phyloP scores from a whole-genome alignment of 2,113 vertebrate species.

The Pluvialis apricaria region DNA sequence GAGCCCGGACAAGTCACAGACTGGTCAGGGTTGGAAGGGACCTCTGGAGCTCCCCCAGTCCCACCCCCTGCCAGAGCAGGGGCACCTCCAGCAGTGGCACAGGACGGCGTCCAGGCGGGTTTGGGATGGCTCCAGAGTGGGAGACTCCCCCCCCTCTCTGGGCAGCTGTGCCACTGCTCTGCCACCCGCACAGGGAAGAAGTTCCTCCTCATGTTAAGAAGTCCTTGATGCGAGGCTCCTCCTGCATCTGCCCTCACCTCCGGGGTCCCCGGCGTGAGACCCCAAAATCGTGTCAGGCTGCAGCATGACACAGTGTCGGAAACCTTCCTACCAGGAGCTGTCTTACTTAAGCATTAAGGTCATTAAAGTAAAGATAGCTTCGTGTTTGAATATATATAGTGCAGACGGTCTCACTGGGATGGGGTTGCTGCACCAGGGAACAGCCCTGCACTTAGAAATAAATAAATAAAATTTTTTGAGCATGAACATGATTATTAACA shows the following conservation, averaged over 20 bases:
- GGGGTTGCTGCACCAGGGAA: neutral
- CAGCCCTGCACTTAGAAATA: neutral
- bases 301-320: fast-evolving
- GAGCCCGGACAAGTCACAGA: neutral
- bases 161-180: no score
- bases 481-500: neutral
- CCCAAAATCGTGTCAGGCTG: neutral
- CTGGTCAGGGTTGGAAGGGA: no score
- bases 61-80: no score
- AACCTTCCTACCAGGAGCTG: neutral
- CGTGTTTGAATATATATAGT: neutral
- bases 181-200: no score
- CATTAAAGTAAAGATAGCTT: fast-evolving
- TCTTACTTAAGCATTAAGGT: neutral
- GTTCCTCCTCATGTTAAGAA: no score
- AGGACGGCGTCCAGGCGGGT: no score
- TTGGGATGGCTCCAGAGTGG: no score
- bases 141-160: no score
- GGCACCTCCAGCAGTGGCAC: no score
- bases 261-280: neutral
- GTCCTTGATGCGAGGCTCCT: neutral
- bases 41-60: no score
- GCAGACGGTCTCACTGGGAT: neutral
- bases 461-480: neutral
- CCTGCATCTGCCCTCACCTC: neutral